These are phyloP conservation scores for Ia io DNA, from an alignment of 2,113 vertebrate species.

Conservation along the genomic window DNA sequence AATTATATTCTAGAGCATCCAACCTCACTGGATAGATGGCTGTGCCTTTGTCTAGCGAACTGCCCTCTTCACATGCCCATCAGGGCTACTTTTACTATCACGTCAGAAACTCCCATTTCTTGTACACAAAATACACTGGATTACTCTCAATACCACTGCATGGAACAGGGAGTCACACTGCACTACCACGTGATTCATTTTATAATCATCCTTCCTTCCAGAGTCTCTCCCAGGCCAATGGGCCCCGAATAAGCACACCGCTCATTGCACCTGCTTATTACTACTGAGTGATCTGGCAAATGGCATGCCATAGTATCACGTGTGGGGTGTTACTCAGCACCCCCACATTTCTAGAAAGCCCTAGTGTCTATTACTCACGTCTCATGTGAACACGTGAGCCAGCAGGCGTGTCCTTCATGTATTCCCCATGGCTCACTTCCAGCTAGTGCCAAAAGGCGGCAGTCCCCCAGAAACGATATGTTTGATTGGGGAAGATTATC, in stretches of 20 bases:
- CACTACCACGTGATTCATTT: background rate
- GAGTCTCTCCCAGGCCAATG: background rate
- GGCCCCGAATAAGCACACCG: background rate
- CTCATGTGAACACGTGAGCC: background rate
- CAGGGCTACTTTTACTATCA: background rate
- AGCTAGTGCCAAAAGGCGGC: background rate
- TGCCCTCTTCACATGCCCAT: background rate
- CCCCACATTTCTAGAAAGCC: background rate
- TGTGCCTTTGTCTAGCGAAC: background rate
- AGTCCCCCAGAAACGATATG: background rate
- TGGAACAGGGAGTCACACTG: background rate
- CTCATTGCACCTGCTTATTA: background rate
- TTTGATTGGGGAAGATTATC: background rate
- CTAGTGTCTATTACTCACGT: background rate
- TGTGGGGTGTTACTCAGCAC: constrained; percentile 1
- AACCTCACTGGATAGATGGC: background rate
- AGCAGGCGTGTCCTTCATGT: background rate
- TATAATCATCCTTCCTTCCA: background rate
- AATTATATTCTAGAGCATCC: background rate
- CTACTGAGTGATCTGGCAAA: background rate
- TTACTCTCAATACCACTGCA: background rate
- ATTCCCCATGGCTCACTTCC: background rate
- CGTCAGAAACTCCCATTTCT: background rate
- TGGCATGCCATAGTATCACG: background rate
- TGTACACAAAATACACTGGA: background rate